A percentile compares a stretch with the other conserved stretches of the same genome.
phyloP scores from a whole-genome alignment of 2,113 vertebrate genomes.

The Ardeotis arabs region DNA sequence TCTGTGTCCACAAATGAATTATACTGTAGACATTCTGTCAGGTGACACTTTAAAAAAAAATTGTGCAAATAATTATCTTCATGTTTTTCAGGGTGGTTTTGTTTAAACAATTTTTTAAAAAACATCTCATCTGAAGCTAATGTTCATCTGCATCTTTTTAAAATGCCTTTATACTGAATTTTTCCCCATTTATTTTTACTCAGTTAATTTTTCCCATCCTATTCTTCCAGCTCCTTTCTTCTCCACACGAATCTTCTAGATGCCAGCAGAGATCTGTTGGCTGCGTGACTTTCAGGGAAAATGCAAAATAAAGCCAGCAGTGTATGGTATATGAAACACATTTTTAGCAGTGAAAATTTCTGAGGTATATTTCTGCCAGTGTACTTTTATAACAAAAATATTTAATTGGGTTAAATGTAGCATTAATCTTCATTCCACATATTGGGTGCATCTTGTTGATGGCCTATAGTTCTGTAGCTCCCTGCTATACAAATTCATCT shows the following conservation, averaged over 20 bases:
- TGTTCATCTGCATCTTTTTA: conserved; percentile 45
- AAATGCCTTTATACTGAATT: conserved; percentile 10
- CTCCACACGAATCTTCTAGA: not conserved
- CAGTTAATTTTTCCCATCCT: conserved; percentile 17
- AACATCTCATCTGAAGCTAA: not conserved
- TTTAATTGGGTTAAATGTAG: not conserved
- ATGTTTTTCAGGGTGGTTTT: not conserved
- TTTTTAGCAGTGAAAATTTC: not conserved
- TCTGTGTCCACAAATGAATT: not conserved
- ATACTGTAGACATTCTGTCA: not conserved
- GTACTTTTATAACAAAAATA: not conserved
- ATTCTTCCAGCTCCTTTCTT: not conserved
- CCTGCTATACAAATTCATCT: not conserved
- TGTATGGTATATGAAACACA: not conserved
- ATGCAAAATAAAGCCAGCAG: not conserved
- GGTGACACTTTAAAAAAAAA: not conserved
- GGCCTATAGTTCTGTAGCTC: not conserved
- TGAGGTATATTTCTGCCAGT: not conserved
- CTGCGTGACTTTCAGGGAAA: not conserved
- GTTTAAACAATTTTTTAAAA: not conserved
- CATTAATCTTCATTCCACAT: not conserved
- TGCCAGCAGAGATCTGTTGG: not conserved
- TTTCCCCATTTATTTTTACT: conserved; percentile 23
- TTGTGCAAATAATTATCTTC: not conserved
- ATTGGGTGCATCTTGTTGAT: not conserved